phyloP scores from a whole-genome alignment of 2,113 vertebrate species.

The Podocnemis expansa region DNA sequence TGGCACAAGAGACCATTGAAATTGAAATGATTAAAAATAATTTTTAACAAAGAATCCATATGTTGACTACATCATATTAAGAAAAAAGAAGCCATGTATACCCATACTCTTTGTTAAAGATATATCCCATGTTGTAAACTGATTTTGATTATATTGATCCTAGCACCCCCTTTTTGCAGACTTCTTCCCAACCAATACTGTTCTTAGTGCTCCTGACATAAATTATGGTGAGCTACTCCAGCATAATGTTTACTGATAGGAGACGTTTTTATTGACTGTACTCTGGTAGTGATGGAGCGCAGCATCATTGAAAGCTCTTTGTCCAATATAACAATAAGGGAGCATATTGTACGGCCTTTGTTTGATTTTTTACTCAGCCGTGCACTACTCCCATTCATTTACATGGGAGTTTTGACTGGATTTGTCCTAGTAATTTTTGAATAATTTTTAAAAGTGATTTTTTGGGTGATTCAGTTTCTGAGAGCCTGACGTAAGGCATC shows the following conservation, averaged over 20 bases:
- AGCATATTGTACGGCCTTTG: background rate
- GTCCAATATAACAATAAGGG: constrained; percentile 1
- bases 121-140: background rate
- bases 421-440: constrained; percentile 23
- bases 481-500: background rate
- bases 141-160: background rate
- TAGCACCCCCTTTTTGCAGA: background rate
- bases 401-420: constrained; percentile 22
- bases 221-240: background rate
- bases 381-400: background rate
- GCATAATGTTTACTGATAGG: background rate
- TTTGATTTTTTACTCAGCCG: background rate
- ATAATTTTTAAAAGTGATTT: constrained; percentile 39
- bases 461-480: background rate
- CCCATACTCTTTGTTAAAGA: background rate
- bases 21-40: background rate
- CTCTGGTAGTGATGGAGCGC: constrained; percentile 16
- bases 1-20: background rate
- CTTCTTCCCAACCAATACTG: background rate
- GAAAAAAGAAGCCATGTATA: background rate
- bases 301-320: constrained; percentile 10
- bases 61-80: background rate
- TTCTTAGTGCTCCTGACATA: constrained; percentile 6
- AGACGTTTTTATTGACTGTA: background rate
- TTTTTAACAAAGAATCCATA: accelerated